Percentiles rank a stretch among this genome's conserved stretches.
Conservation (phyloP, 2,888 invertebrate genomes). For the Pyrocoelia pectoralis region DNA sequence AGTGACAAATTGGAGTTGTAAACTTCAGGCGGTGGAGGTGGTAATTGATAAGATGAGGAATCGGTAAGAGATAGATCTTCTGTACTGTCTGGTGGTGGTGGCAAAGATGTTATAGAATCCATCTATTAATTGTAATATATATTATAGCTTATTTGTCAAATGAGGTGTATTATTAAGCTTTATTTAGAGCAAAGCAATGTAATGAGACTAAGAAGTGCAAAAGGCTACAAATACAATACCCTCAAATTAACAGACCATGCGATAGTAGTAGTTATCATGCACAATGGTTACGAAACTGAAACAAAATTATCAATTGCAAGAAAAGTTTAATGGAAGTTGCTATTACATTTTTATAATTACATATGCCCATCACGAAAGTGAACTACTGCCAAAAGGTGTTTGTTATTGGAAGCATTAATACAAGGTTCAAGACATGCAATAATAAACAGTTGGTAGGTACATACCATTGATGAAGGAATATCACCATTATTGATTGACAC, state of each 20-base stretch:
- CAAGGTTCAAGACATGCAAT: no score
- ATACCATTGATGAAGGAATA: conserved; percentile 58
- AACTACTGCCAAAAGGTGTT: no score
- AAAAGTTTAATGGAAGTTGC: not conserved
- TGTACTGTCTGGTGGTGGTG: conserved; percentile 64
- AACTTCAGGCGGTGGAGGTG: conserved; percentile 78
- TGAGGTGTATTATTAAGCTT: conserved; percentile 4
- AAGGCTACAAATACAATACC: conserved; percentile 30
- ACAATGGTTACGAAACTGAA: conserved; percentile 32
- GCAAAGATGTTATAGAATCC: conserved; percentile 65
- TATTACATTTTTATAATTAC: no score
- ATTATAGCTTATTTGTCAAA: no score
- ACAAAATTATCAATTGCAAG: conserved; percentile 22
- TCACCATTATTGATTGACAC: conserved; percentile 44
- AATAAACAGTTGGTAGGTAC: conserved; percentile 15
- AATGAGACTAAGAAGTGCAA: not conserved
- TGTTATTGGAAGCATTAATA: no score
- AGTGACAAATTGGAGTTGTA: conserved; percentile 80
- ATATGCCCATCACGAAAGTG: no score
- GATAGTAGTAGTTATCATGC: conserved; percentile 29
- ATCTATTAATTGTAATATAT: conserved; percentile 55
- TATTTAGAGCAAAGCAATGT: not conserved
- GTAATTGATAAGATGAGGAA: conserved; percentile 66
- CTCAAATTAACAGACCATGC: conserved; percentile 28
- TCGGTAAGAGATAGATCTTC: conserved; percentile 54